Conservation (phyloP, 2,113 vertebrate species). For the Cephalophus harveyi region DNA sequence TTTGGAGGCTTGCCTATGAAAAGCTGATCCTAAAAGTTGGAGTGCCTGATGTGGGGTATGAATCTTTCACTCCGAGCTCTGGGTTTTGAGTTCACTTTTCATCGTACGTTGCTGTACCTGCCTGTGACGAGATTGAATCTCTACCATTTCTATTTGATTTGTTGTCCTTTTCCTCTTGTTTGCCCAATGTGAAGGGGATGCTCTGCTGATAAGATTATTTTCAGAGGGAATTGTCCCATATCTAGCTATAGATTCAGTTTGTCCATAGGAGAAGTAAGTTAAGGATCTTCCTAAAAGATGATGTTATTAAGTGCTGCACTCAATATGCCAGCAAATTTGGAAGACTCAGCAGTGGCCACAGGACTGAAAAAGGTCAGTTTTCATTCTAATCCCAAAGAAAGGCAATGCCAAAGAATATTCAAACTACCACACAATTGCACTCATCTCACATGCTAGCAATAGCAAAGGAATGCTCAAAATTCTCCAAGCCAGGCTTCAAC, state of each 20-base stretch:
- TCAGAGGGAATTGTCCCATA: not conserved
- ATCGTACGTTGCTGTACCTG: not conserved
- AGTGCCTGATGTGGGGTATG: not conserved
- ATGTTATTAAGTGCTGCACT: not conserved
- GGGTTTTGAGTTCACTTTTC: not conserved
- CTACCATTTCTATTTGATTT: not conserved
- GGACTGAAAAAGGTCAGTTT: not conserved
- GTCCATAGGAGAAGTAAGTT: not conserved
- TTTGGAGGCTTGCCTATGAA: not conserved
- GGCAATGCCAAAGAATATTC: no score
- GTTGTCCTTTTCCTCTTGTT: not conserved
- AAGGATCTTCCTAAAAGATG: not conserved
- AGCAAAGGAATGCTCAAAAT: no score
- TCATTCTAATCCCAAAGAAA: not conserved
- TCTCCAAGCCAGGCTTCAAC: no score
- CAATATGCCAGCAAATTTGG: not conserved
- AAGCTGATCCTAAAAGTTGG: not conserved
- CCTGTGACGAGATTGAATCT: not conserved
- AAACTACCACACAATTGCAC: rapidly evolving
- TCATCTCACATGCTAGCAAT: no score
- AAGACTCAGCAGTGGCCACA: not conserved
- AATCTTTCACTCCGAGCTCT: not conserved
- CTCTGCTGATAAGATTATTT: not conserved
- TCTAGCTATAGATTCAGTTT: not conserved
- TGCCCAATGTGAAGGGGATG: not conserved